Evolutionary conservation across 2,113 vertebrate species (phyloP).

Genomic region (Vulpes lagopus): DNA sequence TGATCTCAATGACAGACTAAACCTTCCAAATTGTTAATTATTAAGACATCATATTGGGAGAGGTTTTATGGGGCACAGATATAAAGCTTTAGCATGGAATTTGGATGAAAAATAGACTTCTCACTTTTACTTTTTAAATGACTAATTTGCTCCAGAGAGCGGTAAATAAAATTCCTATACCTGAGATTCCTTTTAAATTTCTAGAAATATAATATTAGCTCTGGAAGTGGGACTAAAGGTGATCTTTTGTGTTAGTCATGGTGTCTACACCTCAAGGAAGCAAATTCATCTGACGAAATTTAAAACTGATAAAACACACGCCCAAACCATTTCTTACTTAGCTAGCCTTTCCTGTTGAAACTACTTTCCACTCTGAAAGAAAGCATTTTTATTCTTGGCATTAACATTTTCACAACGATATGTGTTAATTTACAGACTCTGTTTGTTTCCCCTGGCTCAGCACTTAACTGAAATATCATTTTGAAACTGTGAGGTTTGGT

Average conservation of each 20-base stretch:
- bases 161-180: background rate
- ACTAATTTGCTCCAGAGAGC: background rate
- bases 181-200: background rate
- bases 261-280: background rate
- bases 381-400: background rate
- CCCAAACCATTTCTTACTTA: background rate
- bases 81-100: background rate
- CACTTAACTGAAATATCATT: constrained; percentile 24
- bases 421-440: background rate
- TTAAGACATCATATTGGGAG: background rate
- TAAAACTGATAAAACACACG: background rate
- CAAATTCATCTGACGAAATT: background rate
- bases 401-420: background rate
- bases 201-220: background rate
- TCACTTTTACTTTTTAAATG: background rate
- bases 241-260: background rate
- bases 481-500: constrained; percentile 2
- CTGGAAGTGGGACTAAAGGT: background rate
- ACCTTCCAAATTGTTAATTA: constrained; percentile 52
- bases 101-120: background rate
- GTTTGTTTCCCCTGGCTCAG: background rate
- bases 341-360: background rate
- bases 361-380: background rate
- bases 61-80: background rate
- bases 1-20: constrained; percentile 61